Evolutionary conservation across 2,797 vertebrate species (phyloP).

Genomic region (Chaetophractus vellerosus): DNA sequence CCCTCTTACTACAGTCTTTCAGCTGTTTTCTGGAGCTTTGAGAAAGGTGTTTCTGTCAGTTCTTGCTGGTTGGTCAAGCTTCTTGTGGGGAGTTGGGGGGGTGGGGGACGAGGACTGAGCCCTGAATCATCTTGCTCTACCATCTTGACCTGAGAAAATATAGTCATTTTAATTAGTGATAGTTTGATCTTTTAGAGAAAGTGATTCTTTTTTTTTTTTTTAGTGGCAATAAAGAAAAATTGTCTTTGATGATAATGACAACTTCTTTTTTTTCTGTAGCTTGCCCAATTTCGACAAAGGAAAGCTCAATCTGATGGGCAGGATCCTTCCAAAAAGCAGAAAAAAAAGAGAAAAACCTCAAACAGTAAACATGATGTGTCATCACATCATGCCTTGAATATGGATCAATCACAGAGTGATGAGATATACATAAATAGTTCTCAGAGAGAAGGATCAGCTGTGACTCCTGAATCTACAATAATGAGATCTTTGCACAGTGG

Average conservation of each 20-base stretch:
- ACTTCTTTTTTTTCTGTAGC: conserved; percentile 88
- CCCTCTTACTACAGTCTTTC: too few species aligned
- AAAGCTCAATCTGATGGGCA: conserved; percentile 95
- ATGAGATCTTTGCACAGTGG: conserved; percentile 92
- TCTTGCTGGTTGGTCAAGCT: too few species aligned
- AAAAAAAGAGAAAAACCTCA: conserved; percentile 93
- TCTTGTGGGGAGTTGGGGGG: too few species aligned
- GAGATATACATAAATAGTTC: conserved; percentile 87
- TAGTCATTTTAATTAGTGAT: background rate
- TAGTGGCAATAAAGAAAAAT: conserved; percentile 80
- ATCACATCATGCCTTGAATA: conserved; percentile 84
- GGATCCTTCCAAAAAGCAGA: conserved; percentile 93
- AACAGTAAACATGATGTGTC: conserved; percentile 90
- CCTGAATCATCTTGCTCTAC: too few species aligned
- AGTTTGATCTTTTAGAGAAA: conserved; percentile 53
- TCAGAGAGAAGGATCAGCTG: conserved; percentile 83
- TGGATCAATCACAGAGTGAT: conserved; percentile 87
- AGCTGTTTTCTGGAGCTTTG: too few species aligned
- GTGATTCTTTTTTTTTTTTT: conserved; percentile 29
- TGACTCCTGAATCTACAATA: conserved; percentile 91
- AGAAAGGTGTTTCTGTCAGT: too few species aligned
- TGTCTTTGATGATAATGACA: conserved; percentile 61
- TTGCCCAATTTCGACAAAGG: conserved; percentile 97
- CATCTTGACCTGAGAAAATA: too few species aligned
- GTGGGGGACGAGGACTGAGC: too few species aligned